These are phyloP conservation scores for Minunthozetes semirufus DNA, from an alignment of 2,888 invertebrate species.

Conservation along the genomic window DNA sequence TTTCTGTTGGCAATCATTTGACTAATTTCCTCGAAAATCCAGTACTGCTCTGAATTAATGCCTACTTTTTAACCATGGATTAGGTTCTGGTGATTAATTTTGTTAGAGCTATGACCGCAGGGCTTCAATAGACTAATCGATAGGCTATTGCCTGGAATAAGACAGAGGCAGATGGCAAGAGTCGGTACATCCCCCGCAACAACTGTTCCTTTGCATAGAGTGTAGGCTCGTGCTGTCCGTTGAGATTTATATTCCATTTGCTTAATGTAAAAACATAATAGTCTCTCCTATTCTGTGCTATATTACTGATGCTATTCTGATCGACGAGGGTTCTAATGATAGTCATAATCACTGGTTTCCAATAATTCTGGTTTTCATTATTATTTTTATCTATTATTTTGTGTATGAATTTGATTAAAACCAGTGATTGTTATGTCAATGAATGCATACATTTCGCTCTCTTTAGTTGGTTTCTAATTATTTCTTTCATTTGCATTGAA, in stretches of 20 bases:
- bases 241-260: not conserved
- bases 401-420: not conserved
- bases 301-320: too few species aligned
- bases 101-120: not conserved
- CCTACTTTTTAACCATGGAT: not conserved
- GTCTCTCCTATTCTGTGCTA: not conserved
- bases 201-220: not conserved
- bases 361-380: not conserved
- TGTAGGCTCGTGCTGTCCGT: not conserved
- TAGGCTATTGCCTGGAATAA: not conserved
- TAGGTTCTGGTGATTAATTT: not conserved
- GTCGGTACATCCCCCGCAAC: not conserved
- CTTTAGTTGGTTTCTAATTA: too few species aligned
- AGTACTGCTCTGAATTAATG: not conserved
- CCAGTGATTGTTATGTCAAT: too few species aligned
- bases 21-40: not conserved
- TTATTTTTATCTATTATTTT: not conserved
- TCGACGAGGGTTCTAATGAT: not conserved
- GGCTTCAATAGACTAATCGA: not conserved
- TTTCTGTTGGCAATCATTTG: not conserved
- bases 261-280: not conserved
- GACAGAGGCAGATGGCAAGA: not conserved
- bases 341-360: not conserved
- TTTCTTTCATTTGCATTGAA: too few species aligned
- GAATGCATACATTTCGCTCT: too few species aligned